Base-by-base conservation (phyloP, 30 jellyfish, hydroid and myxozoan genomes). In the Turritopsis dohrnii region DNA sequence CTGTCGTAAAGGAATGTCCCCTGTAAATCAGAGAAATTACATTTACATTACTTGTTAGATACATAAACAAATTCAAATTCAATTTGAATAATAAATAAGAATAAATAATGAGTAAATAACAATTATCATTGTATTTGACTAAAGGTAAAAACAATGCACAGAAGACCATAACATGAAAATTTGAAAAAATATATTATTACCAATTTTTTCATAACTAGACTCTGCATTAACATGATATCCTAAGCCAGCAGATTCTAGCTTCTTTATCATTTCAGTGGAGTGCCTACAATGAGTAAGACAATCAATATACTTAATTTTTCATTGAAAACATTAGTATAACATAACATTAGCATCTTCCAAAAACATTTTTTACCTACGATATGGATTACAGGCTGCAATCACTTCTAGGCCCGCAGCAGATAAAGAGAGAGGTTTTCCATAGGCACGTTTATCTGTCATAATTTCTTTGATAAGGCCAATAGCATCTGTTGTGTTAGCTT, bases 401-500 rank as follows among this genome's bases (percentile, higher is more conserved):
- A 86, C 65, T 54, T 86, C 72, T 23, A 86, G 77, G 20, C 94
- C 94, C 53, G 77, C 74, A 0, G 82, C 54, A 28, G 82, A 90
- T 53, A 83, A 54, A 22, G 69, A 71, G 26, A 88, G 65, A 17
- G 88, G 91, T 65, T 75, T 88, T 65, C 96, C 96, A 75, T 74
- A 84, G 84, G 79, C 84, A 69, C 88, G 72, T 53, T 18, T 74
- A 79, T 88, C 96, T 22, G 82, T 65, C 94, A 86, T 86, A 54
- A 86, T 74, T 54, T 80, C 89, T 65, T 86, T 86, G 66, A 86
- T 83, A 16, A 83, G 54, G 19, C 96, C 91, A 23, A 88, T 83
- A 1, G 96, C 96, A 88, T 79, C 84, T 19, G 90, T 82, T 3
- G 94, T 86, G 71, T 86, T 86, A 41, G 94, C 94, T 71, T 77